phyloP scores from a whole-genome alignment of 1,140 invertebrate genomes.

The Pectinophora gossypiella region DNA sequence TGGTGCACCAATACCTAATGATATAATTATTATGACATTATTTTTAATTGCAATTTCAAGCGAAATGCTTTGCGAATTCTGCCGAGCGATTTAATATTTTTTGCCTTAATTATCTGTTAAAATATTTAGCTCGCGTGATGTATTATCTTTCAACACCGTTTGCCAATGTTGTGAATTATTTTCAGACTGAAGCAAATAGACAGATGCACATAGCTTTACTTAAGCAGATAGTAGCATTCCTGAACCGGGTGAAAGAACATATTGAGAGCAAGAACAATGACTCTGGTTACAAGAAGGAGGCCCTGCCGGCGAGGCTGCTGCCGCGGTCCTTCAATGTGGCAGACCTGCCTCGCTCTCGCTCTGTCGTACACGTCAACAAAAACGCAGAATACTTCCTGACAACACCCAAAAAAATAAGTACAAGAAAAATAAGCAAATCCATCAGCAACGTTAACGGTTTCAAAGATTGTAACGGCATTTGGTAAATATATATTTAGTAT shows the following conservation, averaged over 20 bases:
- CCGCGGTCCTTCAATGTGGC: constrained; percentile 50
- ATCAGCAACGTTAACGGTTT: constrained; percentile 63
- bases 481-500: too few relatives aligned
- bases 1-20: background rate
- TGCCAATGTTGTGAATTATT: constrained; percentile 38
- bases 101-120: too few relatives aligned
- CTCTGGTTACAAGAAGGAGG: constrained; percentile 26
- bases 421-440: constrained; percentile 64
- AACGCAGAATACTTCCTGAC: constrained; percentile 44
- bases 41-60: constrained; percentile 18
- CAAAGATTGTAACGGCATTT: constrained; percentile 47
- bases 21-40: constrained; percentile 3
- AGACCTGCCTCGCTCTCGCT: constrained; percentile 71
- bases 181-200: constrained; percentile 84
- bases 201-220: constrained; percentile 88
- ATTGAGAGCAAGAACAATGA: constrained; percentile 68
- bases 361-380: constrained; percentile 59
- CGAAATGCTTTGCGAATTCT: constrained; percentile 27
- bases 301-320: constrained; percentile 58
- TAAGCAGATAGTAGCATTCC: constrained; percentile 85
- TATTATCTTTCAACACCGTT: background rate
- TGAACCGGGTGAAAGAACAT: constrained; percentile 83
- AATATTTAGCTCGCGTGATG: background rate
- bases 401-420: constrained; percentile 49
- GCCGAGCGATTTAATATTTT: too few relatives aligned